Conservation (phyloP, 2,797 vertebrate species). For the Neopelma chrysocephalum region DNA sequence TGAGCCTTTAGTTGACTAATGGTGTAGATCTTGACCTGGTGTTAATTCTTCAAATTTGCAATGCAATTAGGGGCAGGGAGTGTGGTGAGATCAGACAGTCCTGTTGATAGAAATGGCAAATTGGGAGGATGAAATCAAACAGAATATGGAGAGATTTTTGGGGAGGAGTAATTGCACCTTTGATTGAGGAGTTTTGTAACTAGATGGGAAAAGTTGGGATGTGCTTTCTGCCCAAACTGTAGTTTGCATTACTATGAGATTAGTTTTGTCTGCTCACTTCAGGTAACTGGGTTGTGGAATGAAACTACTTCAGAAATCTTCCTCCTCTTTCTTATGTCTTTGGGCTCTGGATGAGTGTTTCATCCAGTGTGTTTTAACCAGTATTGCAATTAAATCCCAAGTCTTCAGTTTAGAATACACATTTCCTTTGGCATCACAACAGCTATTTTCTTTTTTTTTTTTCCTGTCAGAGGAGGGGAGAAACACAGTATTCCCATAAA, state of each 20-base stretch:
- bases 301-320: constrained; percentile 3
- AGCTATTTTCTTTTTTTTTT: not conserved
- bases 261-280: not conserved
- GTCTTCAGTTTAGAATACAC: not conserved
- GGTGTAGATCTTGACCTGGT: not conserved
- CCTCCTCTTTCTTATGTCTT: not conserved
- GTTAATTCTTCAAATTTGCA: not conserved
- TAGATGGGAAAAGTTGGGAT: not conserved
- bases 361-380: constrained; percentile 10
- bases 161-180: not conserved
- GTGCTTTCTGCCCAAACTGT: not conserved
- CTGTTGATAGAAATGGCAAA: not conserved
- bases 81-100: not conserved
- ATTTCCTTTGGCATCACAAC: not conserved
- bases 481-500: not conserved
- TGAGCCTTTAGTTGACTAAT: not conserved
- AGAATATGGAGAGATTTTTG: not conserved
- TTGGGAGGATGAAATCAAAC: not conserved
- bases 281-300: not conserved
- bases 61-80: not conserved
- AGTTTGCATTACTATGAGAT: not conserved
- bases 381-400: not conserved
- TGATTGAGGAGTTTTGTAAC: not conserved
- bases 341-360: constrained; percentile 8
- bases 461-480: not conserved